phyloP scores from a whole-genome alignment of 2,113 vertebrate genomes.

The Polypterus senegalus region DNA sequence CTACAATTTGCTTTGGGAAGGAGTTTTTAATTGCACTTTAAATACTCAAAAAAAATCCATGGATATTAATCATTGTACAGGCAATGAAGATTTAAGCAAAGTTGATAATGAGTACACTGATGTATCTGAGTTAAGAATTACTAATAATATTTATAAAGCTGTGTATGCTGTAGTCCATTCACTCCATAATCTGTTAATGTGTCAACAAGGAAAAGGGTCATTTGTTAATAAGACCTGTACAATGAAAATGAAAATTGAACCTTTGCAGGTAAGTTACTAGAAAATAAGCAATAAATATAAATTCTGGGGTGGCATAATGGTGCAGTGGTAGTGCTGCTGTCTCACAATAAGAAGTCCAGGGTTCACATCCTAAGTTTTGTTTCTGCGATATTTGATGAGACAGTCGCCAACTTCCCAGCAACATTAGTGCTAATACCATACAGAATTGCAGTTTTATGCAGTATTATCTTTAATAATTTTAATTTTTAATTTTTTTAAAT shows the following conservation, averaged over 20 bases:
- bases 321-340: no score
- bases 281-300: no score
- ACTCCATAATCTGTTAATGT: neutral
- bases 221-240: neutral
- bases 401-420: no score
- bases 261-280: constrained; percentile 2
- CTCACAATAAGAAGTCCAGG: no score
- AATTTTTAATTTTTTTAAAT: no score
- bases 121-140: neutral
- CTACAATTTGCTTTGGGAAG: constrained; percentile 8
- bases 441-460: no score
- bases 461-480: no score
- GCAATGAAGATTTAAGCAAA: neutral
- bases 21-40: neutral
- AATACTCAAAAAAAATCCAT: neutral
- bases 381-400: no score
- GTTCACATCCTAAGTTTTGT: no score
- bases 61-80: constrained; percentile 2
- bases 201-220: neutral
- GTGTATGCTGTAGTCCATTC: constrained; percentile 4
- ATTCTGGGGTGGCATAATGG: no score
- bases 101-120: constrained; percentile 3
- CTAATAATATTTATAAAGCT: constrained; percentile 10
- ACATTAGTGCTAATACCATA: no score
- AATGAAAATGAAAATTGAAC: constrained; percentile 1